Evolutionary conservation across 1,140 invertebrate species (phyloP).

Genomic region (Protaetia brevitarsis): DNA sequence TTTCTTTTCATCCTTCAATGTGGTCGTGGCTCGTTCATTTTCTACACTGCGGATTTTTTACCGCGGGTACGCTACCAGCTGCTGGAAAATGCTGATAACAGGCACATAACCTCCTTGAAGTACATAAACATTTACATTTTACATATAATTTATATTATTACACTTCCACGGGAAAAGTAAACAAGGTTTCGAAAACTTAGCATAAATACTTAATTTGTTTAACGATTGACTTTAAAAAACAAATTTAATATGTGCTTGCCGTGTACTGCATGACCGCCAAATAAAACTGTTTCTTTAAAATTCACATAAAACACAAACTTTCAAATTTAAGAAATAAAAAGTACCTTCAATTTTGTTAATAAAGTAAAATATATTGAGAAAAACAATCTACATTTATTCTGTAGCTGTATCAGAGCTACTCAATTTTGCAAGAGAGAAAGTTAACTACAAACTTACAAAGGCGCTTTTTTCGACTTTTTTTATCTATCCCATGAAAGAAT

Average conservation of each 20-base stretch:
- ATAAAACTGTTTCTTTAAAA: too few species aligned
- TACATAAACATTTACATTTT: background rate
- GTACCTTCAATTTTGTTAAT: too few species aligned
- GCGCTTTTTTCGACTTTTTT: background rate
- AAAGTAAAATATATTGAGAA: too few species aligned
- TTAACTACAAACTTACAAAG: background rate
- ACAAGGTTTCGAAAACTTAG: too few species aligned
- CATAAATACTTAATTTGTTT: too few species aligned
- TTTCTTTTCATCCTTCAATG: constrained; percentile 44
- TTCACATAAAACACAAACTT: too few species aligned
- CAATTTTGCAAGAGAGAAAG: constrained; percentile 11
- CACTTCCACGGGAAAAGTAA: constrained; percentile 6
- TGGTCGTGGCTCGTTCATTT: constrained; percentile 9
- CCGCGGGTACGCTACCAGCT: background rate
- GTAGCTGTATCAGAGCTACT: too few species aligned
- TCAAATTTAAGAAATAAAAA: too few species aligned
- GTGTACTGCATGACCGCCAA: too few species aligned
- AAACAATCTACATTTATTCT: too few species aligned
- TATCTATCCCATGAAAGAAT: background rate
- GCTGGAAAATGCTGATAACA: background rate
- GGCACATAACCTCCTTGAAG: constrained; percentile 3
- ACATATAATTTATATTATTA: background rate
- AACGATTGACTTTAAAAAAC: too few species aligned
- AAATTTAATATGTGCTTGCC: too few species aligned
- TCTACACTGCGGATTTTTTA: background rate